Percentiles rank a stretch among this genome's conserved stretches.
These are phyloP conservation scores for Nebria brevicollis DNA, from an alignment of 2,888 invertebrate species.

Conservation along the genomic window DNA sequence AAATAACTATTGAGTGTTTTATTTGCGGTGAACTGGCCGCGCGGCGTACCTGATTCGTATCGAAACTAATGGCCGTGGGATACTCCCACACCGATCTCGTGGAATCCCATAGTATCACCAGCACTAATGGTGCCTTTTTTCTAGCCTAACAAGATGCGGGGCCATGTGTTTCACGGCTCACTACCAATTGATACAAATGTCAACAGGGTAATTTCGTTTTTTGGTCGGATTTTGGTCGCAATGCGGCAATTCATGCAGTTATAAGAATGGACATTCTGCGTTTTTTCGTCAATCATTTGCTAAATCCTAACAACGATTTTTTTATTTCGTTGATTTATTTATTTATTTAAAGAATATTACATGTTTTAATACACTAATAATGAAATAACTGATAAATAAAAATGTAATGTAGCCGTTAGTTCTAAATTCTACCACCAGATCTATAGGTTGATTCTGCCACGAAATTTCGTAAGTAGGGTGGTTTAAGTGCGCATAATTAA, in stretches of 20 bases:
- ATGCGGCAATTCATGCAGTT: slow-evolving; percentile 20
- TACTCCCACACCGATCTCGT: slow-evolving; percentile 17
- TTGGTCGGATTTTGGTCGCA: slow-evolving; percentile 14
- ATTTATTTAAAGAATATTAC: too few relatives aligned
- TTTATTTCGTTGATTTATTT: too few relatives aligned
- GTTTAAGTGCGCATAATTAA: too few relatives aligned
- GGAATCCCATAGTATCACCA: slow-evolving; percentile 8
- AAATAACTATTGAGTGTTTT: background rate
- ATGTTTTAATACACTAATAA: too few relatives aligned
- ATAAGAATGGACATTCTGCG: background rate
- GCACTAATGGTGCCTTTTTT: slow-evolving; percentile 41
- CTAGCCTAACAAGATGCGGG: slow-evolving; percentile 1
- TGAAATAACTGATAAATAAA: too few relatives aligned
- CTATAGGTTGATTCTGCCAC: too few relatives aligned
- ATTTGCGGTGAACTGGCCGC: background rate
- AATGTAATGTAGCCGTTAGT: too few relatives aligned
- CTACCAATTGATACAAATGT: slow-evolving; percentile 42
- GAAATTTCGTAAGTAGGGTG: too few relatives aligned
- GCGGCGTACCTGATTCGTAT: slow-evolving; percentile 1
- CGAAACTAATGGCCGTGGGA: slow-evolving; percentile 20
- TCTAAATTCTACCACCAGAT: too few relatives aligned
- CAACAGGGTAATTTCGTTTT: slow-evolving; percentile 30
- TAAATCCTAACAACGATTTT: too few relatives aligned
- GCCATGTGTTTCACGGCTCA: slow-evolving; percentile 42
- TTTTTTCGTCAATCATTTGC: too few relatives aligned